Percentiles rank a stretch among this genome's conserved stretches.
These are phyloP conservation scores for Chirona hameri DNA, from an alignment of 2,888 invertebrate species.

Conservation along the genomic window DNA sequence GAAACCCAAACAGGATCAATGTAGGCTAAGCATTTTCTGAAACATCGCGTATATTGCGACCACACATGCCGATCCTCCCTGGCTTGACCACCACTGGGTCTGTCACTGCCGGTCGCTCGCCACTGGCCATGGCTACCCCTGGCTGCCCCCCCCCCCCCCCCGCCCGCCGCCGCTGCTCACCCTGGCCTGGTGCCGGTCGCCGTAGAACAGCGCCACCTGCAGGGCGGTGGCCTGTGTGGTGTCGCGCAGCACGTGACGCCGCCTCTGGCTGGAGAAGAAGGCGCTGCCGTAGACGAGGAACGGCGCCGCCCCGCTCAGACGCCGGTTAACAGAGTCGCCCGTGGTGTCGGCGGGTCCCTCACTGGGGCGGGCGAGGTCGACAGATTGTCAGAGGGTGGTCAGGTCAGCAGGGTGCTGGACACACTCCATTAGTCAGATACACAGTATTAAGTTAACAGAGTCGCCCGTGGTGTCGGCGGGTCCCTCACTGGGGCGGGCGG, in stretches of 20 bases:
- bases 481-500: neutral
- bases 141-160: too few species aligned
- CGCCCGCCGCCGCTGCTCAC: neutral
- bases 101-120: too few species aligned
- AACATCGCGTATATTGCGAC: too few species aligned
- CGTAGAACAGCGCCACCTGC: constrained; percentile 13
- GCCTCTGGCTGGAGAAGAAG: neutral
- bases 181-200: neutral
- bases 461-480: too few species aligned
- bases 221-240: neutral
- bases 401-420: neutral
- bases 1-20: too few species aligned
- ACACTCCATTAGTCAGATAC: too few species aligned
- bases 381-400: neutral
- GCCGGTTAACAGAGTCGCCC: neutral
- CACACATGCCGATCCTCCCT: too few species aligned
- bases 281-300: constrained; percentile 1
- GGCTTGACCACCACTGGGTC: too few species aligned
- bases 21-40: too few species aligned
- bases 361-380: neutral
- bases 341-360: neutral
- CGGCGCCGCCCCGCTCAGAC: neutral
- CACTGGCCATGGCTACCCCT: too few species aligned
- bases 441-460: too few species aligned
- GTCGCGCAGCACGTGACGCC: constrained; percentile 8